Evolutionary conservation across 1,140 invertebrate genomes (phyloP).

Genomic region (Dreissena rostriformis): DNA sequence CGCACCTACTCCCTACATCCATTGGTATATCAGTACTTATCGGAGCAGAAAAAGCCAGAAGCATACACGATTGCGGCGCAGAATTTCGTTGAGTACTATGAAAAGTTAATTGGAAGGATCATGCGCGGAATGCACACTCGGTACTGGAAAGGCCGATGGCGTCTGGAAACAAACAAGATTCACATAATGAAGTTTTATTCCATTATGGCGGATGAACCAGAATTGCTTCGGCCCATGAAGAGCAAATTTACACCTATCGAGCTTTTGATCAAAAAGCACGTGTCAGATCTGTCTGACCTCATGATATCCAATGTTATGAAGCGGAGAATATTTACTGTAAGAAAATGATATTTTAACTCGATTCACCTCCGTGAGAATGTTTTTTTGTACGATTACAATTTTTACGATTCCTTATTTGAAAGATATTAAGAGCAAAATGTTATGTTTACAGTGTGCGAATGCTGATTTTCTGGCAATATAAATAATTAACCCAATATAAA

Average conservation of each 20-base stretch:
- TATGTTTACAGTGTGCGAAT: too few species aligned
- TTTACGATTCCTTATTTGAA: too few species aligned
- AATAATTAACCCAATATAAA: too few species aligned
- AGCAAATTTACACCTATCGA: slow-evolving; percentile 5
- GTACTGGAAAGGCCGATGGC: slow-evolving; percentile 18
- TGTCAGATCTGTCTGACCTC: slow-evolving; percentile 39
- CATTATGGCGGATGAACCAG: slow-evolving; percentile 21
- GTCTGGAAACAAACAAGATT: slow-evolving; percentile 13
- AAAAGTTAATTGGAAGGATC: slow-evolving; percentile 11
- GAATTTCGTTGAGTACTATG: slow-evolving; percentile 21
- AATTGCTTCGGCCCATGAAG: background rate
- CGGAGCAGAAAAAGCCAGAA: slow-evolving; percentile 31
- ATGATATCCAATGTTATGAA: slow-evolving; percentile 20
- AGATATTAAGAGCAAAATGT: too few species aligned
- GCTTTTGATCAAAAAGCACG: slow-evolving; percentile 7
- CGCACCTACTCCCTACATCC: slow-evolving; percentile 31
- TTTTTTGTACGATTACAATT: too few species aligned
- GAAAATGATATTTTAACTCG: too few species aligned
- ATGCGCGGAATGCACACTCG: slow-evolving; percentile 1
- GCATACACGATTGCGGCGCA: slow-evolving; percentile 4
- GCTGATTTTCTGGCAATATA: too few species aligned
- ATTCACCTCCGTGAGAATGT: too few species aligned
- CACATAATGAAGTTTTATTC: slow-evolving; percentile 40
- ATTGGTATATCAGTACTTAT: slow-evolving; percentile 23
- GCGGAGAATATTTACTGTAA: slow-evolving; percentile 27